Evolutionary conservation across 2,888 invertebrate genomes (phyloP).

Genomic region (Drosophila meridiana): DNA sequence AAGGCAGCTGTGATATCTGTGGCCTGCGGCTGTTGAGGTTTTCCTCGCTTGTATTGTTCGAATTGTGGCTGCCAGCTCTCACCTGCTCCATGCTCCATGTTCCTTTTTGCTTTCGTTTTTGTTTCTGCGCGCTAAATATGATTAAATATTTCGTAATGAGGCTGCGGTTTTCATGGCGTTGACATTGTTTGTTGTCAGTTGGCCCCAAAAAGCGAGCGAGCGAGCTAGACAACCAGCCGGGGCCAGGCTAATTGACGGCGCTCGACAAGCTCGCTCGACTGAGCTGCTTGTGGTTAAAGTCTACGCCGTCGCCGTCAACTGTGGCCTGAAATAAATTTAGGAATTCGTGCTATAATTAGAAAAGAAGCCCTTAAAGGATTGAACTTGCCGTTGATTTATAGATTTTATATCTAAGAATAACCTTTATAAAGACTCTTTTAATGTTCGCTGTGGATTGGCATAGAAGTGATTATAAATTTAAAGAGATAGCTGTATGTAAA

Average conservation of each 20-base stretch:
- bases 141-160: slow-evolving; percentile 80
- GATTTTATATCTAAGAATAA: not conserved
- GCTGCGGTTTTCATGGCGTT: slow-evolving; percentile 61
- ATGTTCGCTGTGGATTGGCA: not conserved
- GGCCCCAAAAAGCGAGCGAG: slow-evolving; percentile 9
- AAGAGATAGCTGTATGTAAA: not conserved
- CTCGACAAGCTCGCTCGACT: slow-evolving; percentile 13
- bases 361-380: not conserved
- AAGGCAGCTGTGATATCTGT: slow-evolving; percentile 59
- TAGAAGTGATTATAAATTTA: not conserved
- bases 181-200: slow-evolving; percentile 51
- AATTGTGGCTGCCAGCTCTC: slow-evolving; percentile 45
- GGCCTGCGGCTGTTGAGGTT: slow-evolving; percentile 66
- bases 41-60: slow-evolving; percentile 60
- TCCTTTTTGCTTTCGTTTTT: slow-evolving; percentile 3
- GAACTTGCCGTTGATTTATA: not conserved
- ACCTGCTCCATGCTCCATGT: not conserved
- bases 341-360: not conserved
- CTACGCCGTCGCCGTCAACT: not conserved
- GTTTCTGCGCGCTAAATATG: slow-evolving; percentile 66
- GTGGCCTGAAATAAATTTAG: not conserved
- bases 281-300: slow-evolving; percentile 6
- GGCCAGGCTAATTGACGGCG: slow-evolving; percentile 53
- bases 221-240: slow-evolving; percentile 5
- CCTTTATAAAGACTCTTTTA: not conserved